These are phyloP conservation scores for Ancistrus triradiatus DNA, from an alignment of 2,113 vertebrate genomes.

Conservation along the genomic window DNA sequence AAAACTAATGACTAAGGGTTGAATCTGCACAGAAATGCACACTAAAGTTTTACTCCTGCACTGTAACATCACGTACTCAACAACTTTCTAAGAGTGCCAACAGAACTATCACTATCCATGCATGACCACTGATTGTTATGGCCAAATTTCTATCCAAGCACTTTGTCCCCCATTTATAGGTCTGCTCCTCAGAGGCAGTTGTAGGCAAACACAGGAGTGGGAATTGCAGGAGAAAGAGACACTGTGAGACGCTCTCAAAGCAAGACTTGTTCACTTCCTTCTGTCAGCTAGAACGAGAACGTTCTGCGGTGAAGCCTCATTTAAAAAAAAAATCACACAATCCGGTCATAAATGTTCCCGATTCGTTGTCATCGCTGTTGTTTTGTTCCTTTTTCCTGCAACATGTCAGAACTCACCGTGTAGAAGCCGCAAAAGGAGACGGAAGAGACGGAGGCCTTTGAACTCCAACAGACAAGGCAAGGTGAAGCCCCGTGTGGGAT, in stretches of 20 bases:
- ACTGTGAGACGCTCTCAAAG: slow-evolving; percentile 1
- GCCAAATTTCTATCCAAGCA: slow-evolving; percentile 8
- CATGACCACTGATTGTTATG: no score
- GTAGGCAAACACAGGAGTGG: slow-evolving; percentile 19
- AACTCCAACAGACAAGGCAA: slow-evolving; percentile 17
- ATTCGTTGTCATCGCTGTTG: slow-evolving; percentile 33
- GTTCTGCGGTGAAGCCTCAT: slow-evolving; percentile 57
- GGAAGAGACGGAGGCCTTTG: neutral
- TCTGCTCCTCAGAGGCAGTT: slow-evolving; percentile 21
- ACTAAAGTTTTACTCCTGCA: no score
- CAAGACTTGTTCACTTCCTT: slow-evolving; percentile 46
- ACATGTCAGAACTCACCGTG: neutral
- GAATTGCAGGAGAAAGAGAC: neutral
- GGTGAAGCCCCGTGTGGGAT: slow-evolving; percentile 14
- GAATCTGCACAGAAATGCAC: no score
- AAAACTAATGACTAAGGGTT: no score
- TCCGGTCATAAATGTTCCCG: neutral
- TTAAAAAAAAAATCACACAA: slow-evolving; percentile 47
- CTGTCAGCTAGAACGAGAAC: no score
- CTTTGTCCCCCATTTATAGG: slow-evolving; percentile 14
- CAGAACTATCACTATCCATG: no score
- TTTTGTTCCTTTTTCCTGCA: neutral
- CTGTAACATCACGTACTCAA: no score
- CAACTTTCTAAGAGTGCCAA: no score
- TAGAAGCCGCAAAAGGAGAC: neutral